Percentiles rank a stretch among this genome's conserved stretches.
Evolutionary conservation across 2,888 invertebrate genomes (phyloP).

Genomic region (Deroplatys truncata): DNA sequence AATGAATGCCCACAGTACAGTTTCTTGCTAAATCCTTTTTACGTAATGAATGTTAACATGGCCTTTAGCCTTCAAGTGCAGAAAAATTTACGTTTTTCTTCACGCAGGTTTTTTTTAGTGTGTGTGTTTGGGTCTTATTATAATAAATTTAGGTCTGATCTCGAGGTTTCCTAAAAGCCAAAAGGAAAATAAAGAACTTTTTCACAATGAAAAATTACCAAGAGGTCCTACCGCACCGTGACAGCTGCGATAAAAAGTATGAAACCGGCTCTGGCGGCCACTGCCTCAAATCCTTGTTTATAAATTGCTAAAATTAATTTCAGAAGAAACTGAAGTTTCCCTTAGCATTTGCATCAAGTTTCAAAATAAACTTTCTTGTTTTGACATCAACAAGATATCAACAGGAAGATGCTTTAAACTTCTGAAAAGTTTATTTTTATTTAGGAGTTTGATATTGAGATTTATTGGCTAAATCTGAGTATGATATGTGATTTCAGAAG

Average conservation of each 20-base stretch:
- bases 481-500: too few species aligned
- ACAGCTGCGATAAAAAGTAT: background rate
- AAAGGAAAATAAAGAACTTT: background rate
- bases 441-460: too few species aligned
- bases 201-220: background rate
- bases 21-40: background rate
- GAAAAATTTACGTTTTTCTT: background rate
- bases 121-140: background rate
- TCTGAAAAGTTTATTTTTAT: too few species aligned
- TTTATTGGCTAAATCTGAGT: too few species aligned
- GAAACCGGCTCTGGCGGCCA: background rate
- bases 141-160: background rate
- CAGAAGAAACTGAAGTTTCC: too few species aligned
- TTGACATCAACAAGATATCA: too few species aligned
- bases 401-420: too few species aligned
- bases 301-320: background rate
- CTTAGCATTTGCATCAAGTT: too few species aligned
- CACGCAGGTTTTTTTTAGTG: background rate
- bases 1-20: background rate
- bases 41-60: background rate
- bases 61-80: background rate
- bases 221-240: background rate
- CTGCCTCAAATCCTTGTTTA: background rate
- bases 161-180: background rate
- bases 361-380: too few species aligned